A percentile compares a stretch with the other conserved stretches of the same genome.
These are phyloP conservation scores for Sarcoramphus papa DNA, from an alignment of 2,797 vertebrate genomes.

Conservation along the genomic window DNA sequence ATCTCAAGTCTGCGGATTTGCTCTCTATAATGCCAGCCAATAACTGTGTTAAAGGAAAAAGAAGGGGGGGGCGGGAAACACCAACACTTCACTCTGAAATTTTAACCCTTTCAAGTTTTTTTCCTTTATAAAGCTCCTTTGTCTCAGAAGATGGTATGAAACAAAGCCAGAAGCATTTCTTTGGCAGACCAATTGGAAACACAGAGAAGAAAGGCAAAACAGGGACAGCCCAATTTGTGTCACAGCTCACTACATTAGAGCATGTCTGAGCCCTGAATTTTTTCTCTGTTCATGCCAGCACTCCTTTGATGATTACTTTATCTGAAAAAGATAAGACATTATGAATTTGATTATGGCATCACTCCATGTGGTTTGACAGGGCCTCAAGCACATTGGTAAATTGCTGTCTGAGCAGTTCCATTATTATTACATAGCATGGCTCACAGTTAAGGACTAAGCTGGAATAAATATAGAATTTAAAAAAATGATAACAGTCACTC, in stretches of 20 bases:
- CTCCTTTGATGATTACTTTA: constrained; percentile 31
- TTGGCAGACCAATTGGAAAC: neutral
- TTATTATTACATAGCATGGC: neutral
- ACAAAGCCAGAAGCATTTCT: neutral
- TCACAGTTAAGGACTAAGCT: neutral
- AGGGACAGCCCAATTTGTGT: constrained; percentile 46
- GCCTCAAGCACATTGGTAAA: constrained; percentile 11
- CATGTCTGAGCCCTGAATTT: constrained; percentile 51
- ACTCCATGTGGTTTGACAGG: neutral
- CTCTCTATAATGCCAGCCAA: neutral
- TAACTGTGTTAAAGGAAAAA: neutral
- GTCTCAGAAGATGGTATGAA: neutral
- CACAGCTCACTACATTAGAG: constrained; percentile 36
- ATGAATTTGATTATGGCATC: constrained; percentile 38
- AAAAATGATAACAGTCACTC: neutral
- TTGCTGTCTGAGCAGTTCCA: constrained; percentile 6
- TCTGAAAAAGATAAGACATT: constrained; percentile 39
- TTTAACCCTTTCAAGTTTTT: neutral
- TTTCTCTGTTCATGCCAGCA: constrained; percentile 43
- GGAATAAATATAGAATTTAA: neutral
- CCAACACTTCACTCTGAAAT: neutral
- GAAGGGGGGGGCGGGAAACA: neutral
- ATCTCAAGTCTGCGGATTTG: neutral
- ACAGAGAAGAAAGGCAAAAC: constrained; percentile 24
- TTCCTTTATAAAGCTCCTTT: neutral